A percentile compares a stretch with the other conserved stretches of the same genome.
phyloP scores from a whole-genome alignment of 2,113 vertebrate genomes.

The Orientallactaga bullata region DNA sequence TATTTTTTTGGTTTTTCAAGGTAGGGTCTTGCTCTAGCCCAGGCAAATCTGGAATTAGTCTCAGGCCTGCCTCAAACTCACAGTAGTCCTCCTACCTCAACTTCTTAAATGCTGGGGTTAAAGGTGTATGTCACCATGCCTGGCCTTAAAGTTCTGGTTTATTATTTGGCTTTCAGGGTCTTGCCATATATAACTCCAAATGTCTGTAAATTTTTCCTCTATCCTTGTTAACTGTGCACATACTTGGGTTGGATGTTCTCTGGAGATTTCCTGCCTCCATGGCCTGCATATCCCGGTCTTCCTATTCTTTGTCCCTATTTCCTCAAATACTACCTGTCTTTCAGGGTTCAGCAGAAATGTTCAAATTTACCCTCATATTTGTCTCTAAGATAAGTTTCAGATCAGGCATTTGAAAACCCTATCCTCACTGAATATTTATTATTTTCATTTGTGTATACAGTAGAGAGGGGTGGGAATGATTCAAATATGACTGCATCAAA shows the following conservation, averaged over 20 bases:
- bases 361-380: not conserved
- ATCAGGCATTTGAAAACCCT: slow-evolving; percentile 11
- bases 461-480: not conserved
- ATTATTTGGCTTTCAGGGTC: slow-evolving; percentile 30
- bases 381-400: slow-evolving; percentile 20
- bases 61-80: no score
- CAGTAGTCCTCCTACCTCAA: no score
- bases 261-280: not conserved
- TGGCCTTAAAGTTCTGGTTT: not conserved
- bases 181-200: not conserved
- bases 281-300: slow-evolving; percentile 41
- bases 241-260: not conserved
- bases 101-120: no score
- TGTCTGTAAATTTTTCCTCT: slow-evolving; percentile 19
- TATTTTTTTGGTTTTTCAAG: not conserved
- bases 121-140: no score
- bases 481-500: not conserved
- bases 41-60: no score
- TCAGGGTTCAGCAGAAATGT: not conserved
- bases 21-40: not conserved
- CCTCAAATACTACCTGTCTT: not conserved
- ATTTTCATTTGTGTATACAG: slow-evolving; percentile 17
- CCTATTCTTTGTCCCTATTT: not conserved
- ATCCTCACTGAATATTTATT: not conserved
- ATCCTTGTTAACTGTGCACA: not conserved